A percentile compares a stretch with the other conserved stretches of the same genome.
These are phyloP conservation scores for Drosophila lacicola DNA, from an alignment of 2,888 invertebrate species.

Conservation along the genomic window DNA sequence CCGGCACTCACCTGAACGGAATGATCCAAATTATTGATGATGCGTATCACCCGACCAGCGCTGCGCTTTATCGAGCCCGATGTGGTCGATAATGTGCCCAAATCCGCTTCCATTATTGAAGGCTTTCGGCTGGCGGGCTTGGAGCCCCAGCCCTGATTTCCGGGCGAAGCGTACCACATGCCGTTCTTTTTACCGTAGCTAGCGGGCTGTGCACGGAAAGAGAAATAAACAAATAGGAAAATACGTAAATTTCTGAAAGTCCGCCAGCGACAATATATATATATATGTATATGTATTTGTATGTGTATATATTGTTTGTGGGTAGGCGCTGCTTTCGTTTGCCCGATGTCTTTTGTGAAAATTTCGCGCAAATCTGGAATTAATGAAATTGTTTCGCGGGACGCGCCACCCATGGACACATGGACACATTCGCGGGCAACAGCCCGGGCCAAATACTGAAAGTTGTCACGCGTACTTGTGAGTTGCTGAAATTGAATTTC, in stretches of 20 bases:
- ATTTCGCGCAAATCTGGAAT: constrained; percentile 78
- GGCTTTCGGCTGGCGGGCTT: constrained; percentile 92
- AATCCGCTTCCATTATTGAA: constrained; percentile 92
- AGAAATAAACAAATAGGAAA: constrained; percentile 51
- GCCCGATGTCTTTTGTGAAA: constrained; percentile 59
- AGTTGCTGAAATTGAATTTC: constrained; percentile 27
- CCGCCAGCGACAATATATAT: constrained; percentile 23
- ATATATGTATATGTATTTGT: constrained; percentile 6
- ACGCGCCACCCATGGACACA: constrained; percentile 59
- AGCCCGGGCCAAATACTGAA: constrained; percentile 12
- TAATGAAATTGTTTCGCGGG: constrained; percentile 78
- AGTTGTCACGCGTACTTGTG: constrained; percentile 17
- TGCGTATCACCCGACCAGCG: constrained; percentile 94
- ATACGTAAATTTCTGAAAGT: constrained; percentile 48
- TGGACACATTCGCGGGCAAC: constrained; percentile 34
- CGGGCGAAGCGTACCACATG: constrained; percentile 91
- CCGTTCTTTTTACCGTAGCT: constrained; percentile 96
- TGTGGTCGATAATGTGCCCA: constrained; percentile 88
- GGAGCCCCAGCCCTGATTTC: constrained; percentile 87
- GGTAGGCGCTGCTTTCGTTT: constrained; percentile 36
- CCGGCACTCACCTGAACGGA: constrained; percentile 90
- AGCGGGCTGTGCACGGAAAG: constrained; percentile 88
- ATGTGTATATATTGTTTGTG: constrained; percentile 22
- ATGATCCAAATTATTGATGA: constrained; percentile 97
- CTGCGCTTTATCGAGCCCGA: constrained; percentile 89